A percentile compares a stretch with the other conserved stretches of the same genome.
Conservation (phyloP, 2,888 invertebrate species). For the Calameuta idolon region DNA sequence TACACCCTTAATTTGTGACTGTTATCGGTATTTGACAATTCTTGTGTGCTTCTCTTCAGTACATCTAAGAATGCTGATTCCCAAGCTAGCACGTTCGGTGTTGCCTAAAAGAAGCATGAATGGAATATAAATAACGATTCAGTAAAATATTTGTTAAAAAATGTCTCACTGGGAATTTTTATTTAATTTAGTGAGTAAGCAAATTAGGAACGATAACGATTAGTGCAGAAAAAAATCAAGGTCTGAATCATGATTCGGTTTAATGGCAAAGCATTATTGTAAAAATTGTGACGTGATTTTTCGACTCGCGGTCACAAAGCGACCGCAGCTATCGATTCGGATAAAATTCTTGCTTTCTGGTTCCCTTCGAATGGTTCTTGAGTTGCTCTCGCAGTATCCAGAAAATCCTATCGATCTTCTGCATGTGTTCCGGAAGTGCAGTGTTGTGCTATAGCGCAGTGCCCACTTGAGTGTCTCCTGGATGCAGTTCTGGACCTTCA, state of each 20-base stretch:
- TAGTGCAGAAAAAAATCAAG: neutral
- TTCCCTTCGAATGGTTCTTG: too few species aligned
- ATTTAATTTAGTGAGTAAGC: neutral
- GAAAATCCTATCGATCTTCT: too few species aligned
- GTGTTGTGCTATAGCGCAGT: too few species aligned
- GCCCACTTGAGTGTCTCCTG: too few species aligned
- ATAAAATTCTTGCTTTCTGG: too few species aligned
- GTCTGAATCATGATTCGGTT: neutral
- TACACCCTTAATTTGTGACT: conserved; percentile 40
- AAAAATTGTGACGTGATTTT: too few species aligned
- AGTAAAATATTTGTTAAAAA: neutral
- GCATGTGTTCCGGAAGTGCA: too few species aligned
- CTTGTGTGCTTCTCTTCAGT: conserved; percentile 40
- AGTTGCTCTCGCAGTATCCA: too few species aligned
- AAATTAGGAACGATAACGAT: neutral
- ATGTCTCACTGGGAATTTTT: neutral
- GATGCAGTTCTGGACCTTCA: too few species aligned
- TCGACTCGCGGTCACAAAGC: too few species aligned
- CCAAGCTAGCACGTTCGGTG: conserved; percentile 57
- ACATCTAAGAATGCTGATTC: conserved; percentile 50
- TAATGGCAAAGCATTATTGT: neutral
- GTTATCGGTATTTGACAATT: conserved; percentile 27
- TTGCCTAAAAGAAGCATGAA: conserved; percentile 45
- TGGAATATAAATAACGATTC: neutral
- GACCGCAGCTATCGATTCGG: too few species aligned